Evolutionary conservation across 2,113 vertebrate species (phyloP), one percentile per base, ranked within the genome.

Genomic region (Coryphaenoides rupestris): DNA sequence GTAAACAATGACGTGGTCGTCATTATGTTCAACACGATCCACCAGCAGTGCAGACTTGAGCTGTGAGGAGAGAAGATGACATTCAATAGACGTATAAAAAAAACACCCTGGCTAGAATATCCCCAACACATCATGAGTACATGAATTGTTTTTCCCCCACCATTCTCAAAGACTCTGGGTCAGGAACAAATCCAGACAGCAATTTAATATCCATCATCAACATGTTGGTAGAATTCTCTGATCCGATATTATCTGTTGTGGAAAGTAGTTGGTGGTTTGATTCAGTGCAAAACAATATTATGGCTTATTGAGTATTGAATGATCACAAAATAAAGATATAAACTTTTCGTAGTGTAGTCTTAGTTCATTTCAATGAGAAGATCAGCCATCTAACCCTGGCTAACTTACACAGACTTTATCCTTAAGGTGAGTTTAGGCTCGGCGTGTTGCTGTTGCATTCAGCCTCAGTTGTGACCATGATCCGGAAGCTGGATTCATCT

Each of bases 171-270:
- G 77, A 74, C 1, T 19, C 15, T 21, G 69, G 46, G 22, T 84
- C 76, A 5, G 71, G 71, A 17, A 72, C 40, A 46, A 87, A 86
- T 17, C 89, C 89, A 50, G 89, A 87, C 12, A 90, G 82, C 56
- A 88, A 23, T 65, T 80, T 77, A 17, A 89, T 66, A 33, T 86
- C 77, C 61, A 87, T 73, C 47, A 89, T 87, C 66, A 86, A 56
- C 89, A 90, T 90, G 69, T 90, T 89, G 16, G 81, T 80, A 1
- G n/a, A 22, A 9, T 28, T 1, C 21, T 58, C 47, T 13, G 19
- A 23, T 21, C 69, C 74, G 17, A n/a, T 62, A 63, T 76, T n/a
- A 76, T 24, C 69, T 76, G 61, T 23, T n/a, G n/a, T n/a, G n/a
- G 15, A 19, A 60, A 22, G 10, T 1, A 19, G 15, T 19, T 19